Conservation (phyloP, 2,113 vertebrate genomes). For the Anarhynchus alexandrinus region DNA sequence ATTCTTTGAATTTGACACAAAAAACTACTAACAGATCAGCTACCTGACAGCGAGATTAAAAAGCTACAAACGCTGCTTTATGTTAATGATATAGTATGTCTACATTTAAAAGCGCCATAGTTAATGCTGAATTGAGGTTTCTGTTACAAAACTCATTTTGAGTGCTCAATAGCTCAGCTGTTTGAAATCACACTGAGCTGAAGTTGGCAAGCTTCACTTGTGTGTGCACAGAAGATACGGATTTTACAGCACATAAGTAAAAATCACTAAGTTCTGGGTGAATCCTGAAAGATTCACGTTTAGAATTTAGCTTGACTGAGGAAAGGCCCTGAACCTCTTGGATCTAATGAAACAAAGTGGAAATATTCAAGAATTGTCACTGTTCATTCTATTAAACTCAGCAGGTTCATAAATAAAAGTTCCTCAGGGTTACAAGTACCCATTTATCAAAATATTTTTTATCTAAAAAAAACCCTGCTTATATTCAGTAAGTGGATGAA, state of each 20-base stretch:
- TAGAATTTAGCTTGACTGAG: not conserved
- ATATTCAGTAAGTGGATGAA: not conserved
- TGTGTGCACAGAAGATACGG: not conserved
- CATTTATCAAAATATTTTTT: not conserved
- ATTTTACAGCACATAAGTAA: not conserved
- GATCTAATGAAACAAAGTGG: not conserved
- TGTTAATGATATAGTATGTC: not conserved
- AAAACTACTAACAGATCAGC: not conserved
- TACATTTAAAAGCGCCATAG: not conserved
- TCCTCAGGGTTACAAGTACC: not conserved
- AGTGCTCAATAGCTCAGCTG: constrained; percentile 27
- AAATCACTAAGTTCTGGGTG: not conserved
- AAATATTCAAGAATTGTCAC: not conserved
- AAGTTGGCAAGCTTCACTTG: not conserved
- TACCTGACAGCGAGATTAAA: not conserved
- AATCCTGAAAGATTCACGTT: not conserved
- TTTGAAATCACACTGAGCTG: constrained; percentile 32
- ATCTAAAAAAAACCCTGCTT: not conserved
- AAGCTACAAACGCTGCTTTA: not conserved
- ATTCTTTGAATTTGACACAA: not conserved
- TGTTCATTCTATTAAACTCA: not conserved
- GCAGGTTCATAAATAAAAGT: not conserved
- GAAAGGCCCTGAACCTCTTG: not conserved
- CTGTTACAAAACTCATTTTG: constrained; percentile 15
- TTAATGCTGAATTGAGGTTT: constrained; percentile 20